These are phyloP conservation scores for Peromyscus maniculatus DNA, from an alignment of 2,113 vertebrate species.

Conservation along the genomic window DNA sequence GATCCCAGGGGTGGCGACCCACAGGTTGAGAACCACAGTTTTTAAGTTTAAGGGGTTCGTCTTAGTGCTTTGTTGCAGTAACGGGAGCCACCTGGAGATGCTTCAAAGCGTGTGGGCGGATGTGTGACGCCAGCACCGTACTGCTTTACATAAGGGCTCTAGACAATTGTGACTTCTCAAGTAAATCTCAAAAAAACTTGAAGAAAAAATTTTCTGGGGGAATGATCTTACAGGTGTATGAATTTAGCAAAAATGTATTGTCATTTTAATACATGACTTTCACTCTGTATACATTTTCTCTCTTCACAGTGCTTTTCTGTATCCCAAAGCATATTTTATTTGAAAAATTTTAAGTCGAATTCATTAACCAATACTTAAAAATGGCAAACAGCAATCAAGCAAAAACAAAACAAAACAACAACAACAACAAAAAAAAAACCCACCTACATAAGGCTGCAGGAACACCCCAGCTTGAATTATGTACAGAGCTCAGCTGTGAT, in stretches of 20 bases:
- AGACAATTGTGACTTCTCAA: background rate
- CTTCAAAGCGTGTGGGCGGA: background rate
- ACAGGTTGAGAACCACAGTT: background rate
- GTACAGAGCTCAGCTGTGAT: background rate
- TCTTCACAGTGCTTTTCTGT: background rate
- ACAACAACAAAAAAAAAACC: background rate
- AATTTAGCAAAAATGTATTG: background rate
- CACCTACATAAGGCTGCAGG: background rate
- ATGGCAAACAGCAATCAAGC: background rate
- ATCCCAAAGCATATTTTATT: background rate
- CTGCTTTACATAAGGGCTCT: no score
- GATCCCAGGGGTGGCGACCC: no score
- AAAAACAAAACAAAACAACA: background rate
- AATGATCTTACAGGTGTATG: background rate
- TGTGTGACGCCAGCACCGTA: no score
- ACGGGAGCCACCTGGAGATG: background rate
- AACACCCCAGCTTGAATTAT: background rate
- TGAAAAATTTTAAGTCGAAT: background rate
- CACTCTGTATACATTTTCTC: constrained; percentile 2
- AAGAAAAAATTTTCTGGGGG: background rate
- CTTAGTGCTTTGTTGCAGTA: background rate
- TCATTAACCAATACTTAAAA: background rate
- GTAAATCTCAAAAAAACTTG: background rate
- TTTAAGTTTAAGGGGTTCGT: background rate
- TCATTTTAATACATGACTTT: background rate